phyloP scores from a whole-genome alignment of 2,888 invertebrate genomes.

The Eupithecia insigniata region DNA sequence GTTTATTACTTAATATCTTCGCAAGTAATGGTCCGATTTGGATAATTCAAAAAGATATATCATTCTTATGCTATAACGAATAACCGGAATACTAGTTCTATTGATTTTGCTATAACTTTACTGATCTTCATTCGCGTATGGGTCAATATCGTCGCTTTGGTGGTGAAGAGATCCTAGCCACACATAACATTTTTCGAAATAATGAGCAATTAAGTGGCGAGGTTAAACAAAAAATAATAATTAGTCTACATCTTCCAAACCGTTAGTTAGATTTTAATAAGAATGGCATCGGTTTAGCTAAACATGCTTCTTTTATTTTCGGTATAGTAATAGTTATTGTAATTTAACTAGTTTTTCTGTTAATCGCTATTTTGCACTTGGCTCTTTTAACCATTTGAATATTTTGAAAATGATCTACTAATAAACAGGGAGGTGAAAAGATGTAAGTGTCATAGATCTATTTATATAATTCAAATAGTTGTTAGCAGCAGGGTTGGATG shows the following conservation, averaged over 20 bases:
- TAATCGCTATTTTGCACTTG: slow-evolving; percentile 14
- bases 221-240: slow-evolving; percentile 10
- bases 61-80: too few species aligned
- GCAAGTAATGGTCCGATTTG: too few species aligned
- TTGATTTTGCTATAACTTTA: too few species aligned
- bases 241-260: slow-evolving; percentile 14
- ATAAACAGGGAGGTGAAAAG: slow-evolving; percentile 8
- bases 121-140: too few species aligned
- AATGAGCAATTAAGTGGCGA: slow-evolving; percentile 7
- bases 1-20: too few species aligned
- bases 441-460: slow-evolving; percentile 8
- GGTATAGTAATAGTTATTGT: slow-evolving; percentile 14
- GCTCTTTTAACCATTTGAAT: slow-evolving; percentile 15
- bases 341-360: slow-evolving; percentile 14
- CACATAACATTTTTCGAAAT: slow-evolving; percentile 18
- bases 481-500: slow-evolving; percentile 6
- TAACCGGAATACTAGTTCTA: too few species aligned
- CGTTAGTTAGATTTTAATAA: slow-evolving; percentile 16
- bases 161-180: slow-evolving; percentile 16
- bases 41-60: too few species aligned
- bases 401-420: slow-evolving; percentile 10
- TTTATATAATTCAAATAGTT: slow-evolving; percentile 9
- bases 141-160: too few species aligned
- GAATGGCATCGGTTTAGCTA: slow-evolving; percentile 15
- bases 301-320: slow-evolving; percentile 15